A percentile compares a stretch with the other conserved stretches of the same genome.
Evolutionary conservation across 2,113 vertebrate species (phyloP).

Genomic region (Prolemur simus): DNA sequence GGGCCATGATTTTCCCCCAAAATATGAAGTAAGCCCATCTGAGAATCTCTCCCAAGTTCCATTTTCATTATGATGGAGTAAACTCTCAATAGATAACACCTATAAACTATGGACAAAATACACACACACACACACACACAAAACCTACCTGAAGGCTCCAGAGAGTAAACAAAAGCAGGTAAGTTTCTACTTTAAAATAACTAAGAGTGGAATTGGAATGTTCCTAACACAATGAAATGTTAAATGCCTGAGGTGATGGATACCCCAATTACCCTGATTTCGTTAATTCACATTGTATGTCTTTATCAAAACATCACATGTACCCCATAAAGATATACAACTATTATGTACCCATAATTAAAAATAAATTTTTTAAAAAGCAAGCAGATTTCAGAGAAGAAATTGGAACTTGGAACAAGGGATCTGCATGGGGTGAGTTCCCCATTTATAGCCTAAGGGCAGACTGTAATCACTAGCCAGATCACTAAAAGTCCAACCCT

Average conservation of each 20-base stretch:
- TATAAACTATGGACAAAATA: slow-evolving; percentile 14
- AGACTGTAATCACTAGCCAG: slow-evolving; percentile 1
- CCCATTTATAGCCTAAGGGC: slow-evolving; percentile 7
- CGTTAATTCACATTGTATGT: too few species aligned
- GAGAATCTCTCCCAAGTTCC: slow-evolving; percentile 35
- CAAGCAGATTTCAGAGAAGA: neutral
- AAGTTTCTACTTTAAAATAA: neutral
- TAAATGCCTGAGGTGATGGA: too few species aligned
- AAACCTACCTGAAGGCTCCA: neutral
- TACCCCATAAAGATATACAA: too few species aligned
- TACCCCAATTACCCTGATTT: too few species aligned
- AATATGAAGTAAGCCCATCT: slow-evolving; percentile 18
- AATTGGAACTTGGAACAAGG: neutral
- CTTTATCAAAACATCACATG: too few species aligned
- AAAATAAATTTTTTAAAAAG: neutral
- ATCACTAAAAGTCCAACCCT: neutral
- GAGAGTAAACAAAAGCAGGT: slow-evolving; percentile 37
- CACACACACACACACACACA: neutral
- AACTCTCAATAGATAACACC: slow-evolving; percentile 11
- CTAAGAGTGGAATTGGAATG: too few species aligned
- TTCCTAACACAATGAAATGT: too few species aligned
- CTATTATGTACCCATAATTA: too few species aligned
- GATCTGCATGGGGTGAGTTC: neutral
- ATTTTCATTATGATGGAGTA: slow-evolving; percentile 17
- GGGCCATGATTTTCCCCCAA: neutral